Evolutionary conservation across 2,888 invertebrate species (phyloP), one percentile per base, ranked within the genome.

Genomic region (Xylota sylvarum): DNA sequence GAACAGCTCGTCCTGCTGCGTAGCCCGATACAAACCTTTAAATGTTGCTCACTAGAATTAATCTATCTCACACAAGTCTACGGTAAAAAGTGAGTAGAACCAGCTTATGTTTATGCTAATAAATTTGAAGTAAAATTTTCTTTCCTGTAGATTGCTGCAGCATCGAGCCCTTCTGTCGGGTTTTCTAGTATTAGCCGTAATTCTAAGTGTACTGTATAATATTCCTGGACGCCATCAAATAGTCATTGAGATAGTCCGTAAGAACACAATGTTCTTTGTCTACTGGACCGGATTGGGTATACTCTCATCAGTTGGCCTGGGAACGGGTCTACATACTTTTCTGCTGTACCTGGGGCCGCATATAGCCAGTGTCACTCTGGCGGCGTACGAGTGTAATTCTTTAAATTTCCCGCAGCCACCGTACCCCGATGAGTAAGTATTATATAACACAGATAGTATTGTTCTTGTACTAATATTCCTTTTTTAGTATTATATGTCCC

Each of bases 261-360:
- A 89, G 27, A 92, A 93, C 88, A 91, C 92, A 30, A 92, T 92
- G 92, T 93, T 93, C 88, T 90, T 92, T 94, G 93, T 95, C 12
- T 98, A 98, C 93, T 99, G 98, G 98, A 94, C 98, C 86, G 96
- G 97, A 10, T 94, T 99, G 60, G 99, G 99, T 14, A 96, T 99
- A 46, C 94, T 99, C 88, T 99, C 99, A 48, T 99, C 99, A 0
- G 98, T 99, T 74, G 99, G 99, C 0, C 94, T 99, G 69, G 99
- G 99, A 48, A 99, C 99, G 0, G 99, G 99, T 0, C 94, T 99
- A 72, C 99, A 99, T 93, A 99, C 99, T 82, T 99, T 99, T 94
- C 94, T 99, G 67, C 94, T 99, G 84, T 99, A 99, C 93, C 94
- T 99, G 91, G 99, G 99, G n/a, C 99, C 99, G 35, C 99, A 99